Base-by-base conservation (phyloP, 2,113 vertebrate genomes). In the Acinonyx jubatus region DNA sequence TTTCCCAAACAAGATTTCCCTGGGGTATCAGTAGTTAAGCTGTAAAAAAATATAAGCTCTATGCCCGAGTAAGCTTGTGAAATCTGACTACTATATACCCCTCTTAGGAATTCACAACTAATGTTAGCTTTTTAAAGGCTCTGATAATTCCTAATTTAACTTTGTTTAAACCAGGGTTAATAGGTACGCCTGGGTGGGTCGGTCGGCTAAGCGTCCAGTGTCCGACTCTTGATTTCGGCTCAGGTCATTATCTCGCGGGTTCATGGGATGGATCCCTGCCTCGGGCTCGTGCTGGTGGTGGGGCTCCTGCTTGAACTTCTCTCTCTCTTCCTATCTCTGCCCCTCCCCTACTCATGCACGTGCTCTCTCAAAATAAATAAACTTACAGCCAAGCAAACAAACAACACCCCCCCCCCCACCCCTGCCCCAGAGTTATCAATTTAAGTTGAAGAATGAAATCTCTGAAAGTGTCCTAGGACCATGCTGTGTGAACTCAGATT, bases 41-140 rank as follows among this genome's bases (percentile, higher is more conserved):
- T 86, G 7, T 66, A 38, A 94, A 81, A 74, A 80, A 61, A 38
- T 41, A 63, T 61, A 81, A 55, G 21, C 15, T 93, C 31, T 25
- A 23, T 69, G 68, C 36, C 27, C 61, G 63, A 74, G 31, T 41
- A 12, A 81, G 66, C 68, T 73, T 97, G 68, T 90, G 80, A 82
- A 92, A 87, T 84, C 15, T 79, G 27, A 82, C 55, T 97, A 69
- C 80, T 96, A 2, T 55, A 66, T 68, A n/a, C 18, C 27, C 2
- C 8, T 68, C 82, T 84, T 48, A 91, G 55, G 90, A 95, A 78
- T 91, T 94, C 66, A 93, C 31, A 87, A 14, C 61, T 76, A 41
- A 79, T 89, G 29, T 61, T 65, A 80, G 57, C 16, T 89, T 93
- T 66, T 92, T 92, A 92, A 97, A 97, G 55, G 0, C 57, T 83